Evolutionary conservation across 2,888 invertebrate genomes (phyloP), one percentile per base, ranked within the genome.

Genomic region (Mantis religiosa): DNA sequence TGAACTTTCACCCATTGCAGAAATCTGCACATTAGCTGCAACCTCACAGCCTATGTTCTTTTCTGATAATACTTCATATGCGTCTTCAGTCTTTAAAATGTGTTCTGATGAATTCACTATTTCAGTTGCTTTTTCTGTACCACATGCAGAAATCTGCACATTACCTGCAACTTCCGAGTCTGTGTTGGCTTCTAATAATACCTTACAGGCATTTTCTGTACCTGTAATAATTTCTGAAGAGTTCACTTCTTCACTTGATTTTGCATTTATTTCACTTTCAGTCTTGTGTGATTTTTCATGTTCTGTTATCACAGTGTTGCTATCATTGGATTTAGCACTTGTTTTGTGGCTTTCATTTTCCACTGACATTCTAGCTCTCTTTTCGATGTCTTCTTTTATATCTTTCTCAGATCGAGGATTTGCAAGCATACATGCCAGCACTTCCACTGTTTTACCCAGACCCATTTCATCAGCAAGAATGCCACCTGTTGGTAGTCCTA

Each of bases 381-480:
- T 89, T 28, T 84, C 84, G 81, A 88, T 71, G 47, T 47, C 90
- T 30, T 86, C 85, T 47, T 87, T 85, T 9, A 89, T 88, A 85
- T 85, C 88, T 90, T 90, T 87, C 89, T 93, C 91, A 3, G 93
- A 89, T 41, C 93, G 91, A 7, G 93, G 94, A 92, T 96, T 94
- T 3, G 94, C 92, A 87, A 97, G 92, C 91, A 97, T 94, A 89
- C 95, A 94, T 3, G 96, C 95, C 81, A 97, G 92, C 20, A 97
- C 94, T 93, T 97, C 97, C 0, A 97, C 96, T 0, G 97, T 97
- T 93, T 97, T 97, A 0, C 97, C 97, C 34, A 97, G 93, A 0
- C 97, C 97, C 97, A 97, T 97, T 93, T 97, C 97, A 92, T 97
- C 97, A 2, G 96, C 97, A 85, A 97, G 93, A 90, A 97, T 96